Evolutionary conservation across 2,113 vertebrate genomes (phyloP).

Genomic region (Macquaria ambigua): DNA sequence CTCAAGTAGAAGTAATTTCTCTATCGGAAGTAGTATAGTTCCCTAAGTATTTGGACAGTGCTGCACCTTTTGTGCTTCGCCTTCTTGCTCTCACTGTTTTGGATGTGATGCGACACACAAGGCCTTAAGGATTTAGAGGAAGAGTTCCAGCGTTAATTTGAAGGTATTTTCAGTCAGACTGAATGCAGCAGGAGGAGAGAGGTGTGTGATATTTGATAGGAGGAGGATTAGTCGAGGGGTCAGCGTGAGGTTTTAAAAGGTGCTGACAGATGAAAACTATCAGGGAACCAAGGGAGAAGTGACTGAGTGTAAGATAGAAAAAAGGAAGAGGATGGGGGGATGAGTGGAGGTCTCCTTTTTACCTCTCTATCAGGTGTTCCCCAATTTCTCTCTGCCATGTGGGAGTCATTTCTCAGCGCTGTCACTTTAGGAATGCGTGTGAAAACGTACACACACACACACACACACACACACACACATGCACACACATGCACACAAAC

Average conservation of each 20-base stretch:
- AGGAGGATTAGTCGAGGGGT: slow-evolving; percentile 1
- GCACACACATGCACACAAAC: slow-evolving; percentile 8
- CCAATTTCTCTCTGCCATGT: slow-evolving; percentile 53
- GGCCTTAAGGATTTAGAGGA: neutral
- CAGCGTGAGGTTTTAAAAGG: neutral
- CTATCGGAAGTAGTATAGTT: neutral
- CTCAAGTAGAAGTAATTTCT: neutral
- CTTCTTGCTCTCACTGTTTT: neutral
- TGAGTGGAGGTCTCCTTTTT: slow-evolving; percentile 6
- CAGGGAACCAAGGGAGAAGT: slow-evolving; percentile 18
- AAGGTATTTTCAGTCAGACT: slow-evolving; percentile 3
- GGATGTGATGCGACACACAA: neutral
- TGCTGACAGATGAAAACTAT: slow-evolving; percentile 33
- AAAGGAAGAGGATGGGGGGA: neutral
- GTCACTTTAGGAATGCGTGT: slow-evolving; percentile 69
- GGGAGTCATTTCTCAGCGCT: slow-evolving; percentile 68
- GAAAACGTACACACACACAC: slow-evolving; percentile 21
- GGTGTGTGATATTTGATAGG: slow-evolving; percentile 26
- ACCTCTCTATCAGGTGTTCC: slow-evolving; percentile 24
- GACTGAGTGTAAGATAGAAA: neutral
- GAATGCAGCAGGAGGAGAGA: neutral
- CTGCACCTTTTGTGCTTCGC: neutral
- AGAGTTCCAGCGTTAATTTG: slow-evolving; percentile 23
- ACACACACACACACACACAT: neutral
- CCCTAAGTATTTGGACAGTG: neutral